Evolutionary conservation across 2,113 vertebrate species (phyloP).

Genomic region (Salvator merianae): DNA sequence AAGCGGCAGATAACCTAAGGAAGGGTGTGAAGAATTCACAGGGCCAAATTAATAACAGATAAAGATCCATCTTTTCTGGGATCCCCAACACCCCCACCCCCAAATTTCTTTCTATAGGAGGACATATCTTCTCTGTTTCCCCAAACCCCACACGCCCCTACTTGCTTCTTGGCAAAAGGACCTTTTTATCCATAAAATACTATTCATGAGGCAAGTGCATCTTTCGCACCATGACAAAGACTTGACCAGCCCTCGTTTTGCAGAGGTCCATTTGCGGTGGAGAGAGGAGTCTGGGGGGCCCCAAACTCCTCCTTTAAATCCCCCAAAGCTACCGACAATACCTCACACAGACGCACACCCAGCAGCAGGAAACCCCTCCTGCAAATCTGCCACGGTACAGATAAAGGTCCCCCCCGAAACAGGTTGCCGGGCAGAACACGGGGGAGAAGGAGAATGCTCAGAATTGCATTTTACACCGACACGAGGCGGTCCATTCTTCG

Average conservation of each 20-base stretch:
- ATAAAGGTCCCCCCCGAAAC: too few species aligned
- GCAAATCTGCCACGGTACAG: too few species aligned
- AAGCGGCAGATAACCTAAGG: not conserved
- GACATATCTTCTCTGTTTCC: not conserved
- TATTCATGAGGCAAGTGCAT: not conserved
- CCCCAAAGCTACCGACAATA: too few species aligned
- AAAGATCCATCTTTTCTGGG: not conserved
- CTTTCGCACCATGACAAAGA: not conserved
- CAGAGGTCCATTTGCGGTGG: not conserved
- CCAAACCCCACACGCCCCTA: not conserved
- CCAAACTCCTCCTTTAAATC: too few species aligned
- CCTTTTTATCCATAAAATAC: not conserved
- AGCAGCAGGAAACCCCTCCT: too few species aligned
- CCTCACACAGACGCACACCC: too few species aligned
- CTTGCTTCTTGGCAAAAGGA: not conserved
- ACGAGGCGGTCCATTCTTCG: not conserved
- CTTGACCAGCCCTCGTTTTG: not conserved
- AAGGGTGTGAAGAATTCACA: not conserved
- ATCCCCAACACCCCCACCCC: not conserved
- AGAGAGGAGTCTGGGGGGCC: not conserved
- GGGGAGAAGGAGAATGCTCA: not conserved
- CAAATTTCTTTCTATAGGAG: too few species aligned
- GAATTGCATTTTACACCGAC: not conserved
- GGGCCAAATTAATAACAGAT: not conserved
- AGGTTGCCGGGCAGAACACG: too few species aligned